A percentile compares a stretch with the other conserved stretches of the same genome.
phyloP scores from a whole-genome alignment of 1,140 invertebrate species.

The Oscheius sp. region DNA sequence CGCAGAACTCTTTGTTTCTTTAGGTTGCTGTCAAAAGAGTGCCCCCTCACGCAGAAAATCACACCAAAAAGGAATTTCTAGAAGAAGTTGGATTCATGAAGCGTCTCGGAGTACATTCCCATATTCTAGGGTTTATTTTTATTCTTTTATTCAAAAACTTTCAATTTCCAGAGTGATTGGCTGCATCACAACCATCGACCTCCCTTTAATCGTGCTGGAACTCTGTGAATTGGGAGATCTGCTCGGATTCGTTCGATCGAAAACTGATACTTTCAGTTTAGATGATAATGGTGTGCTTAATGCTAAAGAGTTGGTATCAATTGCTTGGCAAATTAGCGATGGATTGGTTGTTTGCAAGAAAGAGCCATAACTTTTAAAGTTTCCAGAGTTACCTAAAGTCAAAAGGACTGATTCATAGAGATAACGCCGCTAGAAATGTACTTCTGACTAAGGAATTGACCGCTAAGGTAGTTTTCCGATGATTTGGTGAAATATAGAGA shows the following conservation, averaged over 20 bases:
- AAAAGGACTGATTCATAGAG: not conserved
- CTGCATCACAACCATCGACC: constrained; percentile 6
- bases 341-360: constrained; percentile 62
- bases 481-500: no score
- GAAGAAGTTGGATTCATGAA: not conserved
- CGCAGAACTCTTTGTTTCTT: no score
- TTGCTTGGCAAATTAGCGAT: constrained; percentile 63
- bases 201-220: constrained; percentile 20
- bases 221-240: constrained; percentile 71
- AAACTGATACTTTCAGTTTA: constrained; percentile 78
- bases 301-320: constrained; percentile 69
- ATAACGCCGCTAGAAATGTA: not conserved
- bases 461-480: not conserved
- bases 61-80: not conserved
- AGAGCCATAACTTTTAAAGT: no score
- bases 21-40: constrained; percentile 3
- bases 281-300: constrained; percentile 36
- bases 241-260: constrained; percentile 82
- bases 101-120: not conserved
- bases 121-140: constrained; percentile 7
- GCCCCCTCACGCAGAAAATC: not conserved
- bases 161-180: constrained; percentile 23
- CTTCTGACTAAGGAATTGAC: not conserved
- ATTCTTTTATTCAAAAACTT: no score
- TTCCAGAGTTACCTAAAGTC: constrained; percentile 65